Conservation (phyloP, 2,888 invertebrate species). For the Geotrupes spiniger region DNA sequence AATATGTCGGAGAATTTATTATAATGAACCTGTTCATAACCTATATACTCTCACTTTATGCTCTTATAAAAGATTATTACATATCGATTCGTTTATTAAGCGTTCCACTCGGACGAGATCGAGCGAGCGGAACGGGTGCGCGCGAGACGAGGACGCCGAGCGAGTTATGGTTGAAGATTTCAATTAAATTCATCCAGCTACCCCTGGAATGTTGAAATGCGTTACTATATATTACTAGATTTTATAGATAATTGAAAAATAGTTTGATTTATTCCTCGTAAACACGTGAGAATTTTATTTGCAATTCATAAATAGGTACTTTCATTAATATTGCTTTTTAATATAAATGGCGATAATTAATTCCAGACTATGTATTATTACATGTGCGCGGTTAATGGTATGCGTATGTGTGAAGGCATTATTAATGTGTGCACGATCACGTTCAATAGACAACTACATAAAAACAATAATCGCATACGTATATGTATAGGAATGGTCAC, state of each 20-base stretch:
- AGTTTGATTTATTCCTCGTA: conserved; percentile 32
- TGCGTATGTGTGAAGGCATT: conserved; percentile 2
- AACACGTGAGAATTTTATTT: conserved; percentile 37
- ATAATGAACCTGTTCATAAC: conserved; percentile 8
- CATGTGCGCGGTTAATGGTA: conserved; percentile 5
- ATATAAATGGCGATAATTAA: conserved; percentile 8
- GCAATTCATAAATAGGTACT: conserved; percentile 28
- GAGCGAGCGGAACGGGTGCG: too few species aligned
- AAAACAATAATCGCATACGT: conserved; percentile 1
- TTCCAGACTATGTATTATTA: conserved; percentile 6
- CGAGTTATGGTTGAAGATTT: neutral
- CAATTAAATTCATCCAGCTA: conserved; percentile 3
- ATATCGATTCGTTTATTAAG: conserved; percentile 1
- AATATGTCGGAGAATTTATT: conserved; percentile 24
- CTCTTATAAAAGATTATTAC: conserved; percentile 8
- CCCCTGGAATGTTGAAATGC: conserved; percentile 33
- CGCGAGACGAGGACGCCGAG: neutral
- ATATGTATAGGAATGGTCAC: conserved; percentile 1
- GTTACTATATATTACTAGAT: conserved; percentile 35
- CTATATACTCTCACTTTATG: conserved; percentile 7
- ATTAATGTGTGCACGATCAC: conserved; percentile 5
- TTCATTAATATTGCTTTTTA: conserved; percentile 31
- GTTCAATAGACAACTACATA: conserved; percentile 2
- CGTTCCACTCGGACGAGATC: too few species aligned
- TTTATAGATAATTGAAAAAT: conserved; percentile 37